Evolutionary conservation across 2,888 invertebrate species (phyloP), one percentile per base, ranked within the genome.

Genomic region (Acleris holmiana): DNA sequence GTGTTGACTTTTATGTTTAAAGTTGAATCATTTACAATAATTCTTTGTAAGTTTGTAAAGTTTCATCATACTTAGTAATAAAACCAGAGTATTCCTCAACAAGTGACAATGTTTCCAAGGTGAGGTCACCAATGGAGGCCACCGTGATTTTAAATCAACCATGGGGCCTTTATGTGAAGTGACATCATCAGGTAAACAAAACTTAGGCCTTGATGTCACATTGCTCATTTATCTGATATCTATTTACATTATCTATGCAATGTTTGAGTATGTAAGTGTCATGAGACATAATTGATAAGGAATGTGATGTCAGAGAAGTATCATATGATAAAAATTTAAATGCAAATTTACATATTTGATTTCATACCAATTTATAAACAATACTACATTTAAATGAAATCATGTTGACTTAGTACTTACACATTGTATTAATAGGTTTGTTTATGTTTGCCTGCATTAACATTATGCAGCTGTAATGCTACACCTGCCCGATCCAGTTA

Each of bases 241-340:
- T 41, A 41, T 54, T 19, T 55, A 44, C 29, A 8, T 35, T 44
- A 23, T 44, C n/a, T n/a, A n/a, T 19, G 18, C 23, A 7, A 41
- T 40, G 54, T 23, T 7, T 1, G 23, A 49, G 44, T 21, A 40
- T 21, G 17, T 10, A 19, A 7, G 7, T 2, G 2, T 19, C 4
- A 19, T 10, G 17, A 19, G 78, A 79, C 70, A 69, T 76, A 76
- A 78, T 69, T 60, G 55, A 56, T 51, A 53, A 53, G 29, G 21
- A 18, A 50, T 50, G n/a, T 35, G 51, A 35, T 51, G 51, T 51
- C 35, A 51, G 18, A 35, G 25, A n/a, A 25, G 13, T 35, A 29
- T 29, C 3, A 35, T 35, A 35, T 35, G 13, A 35, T 35, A 35
- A 35, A n/a, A 35, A 35, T 35, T 13, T 13, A 8, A 35, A 13